Evolutionary conservation across 2,888 invertebrate genomes (phyloP), one percentile per base, ranked within the genome.

Genomic region (Ferrisia virgata): DNA sequence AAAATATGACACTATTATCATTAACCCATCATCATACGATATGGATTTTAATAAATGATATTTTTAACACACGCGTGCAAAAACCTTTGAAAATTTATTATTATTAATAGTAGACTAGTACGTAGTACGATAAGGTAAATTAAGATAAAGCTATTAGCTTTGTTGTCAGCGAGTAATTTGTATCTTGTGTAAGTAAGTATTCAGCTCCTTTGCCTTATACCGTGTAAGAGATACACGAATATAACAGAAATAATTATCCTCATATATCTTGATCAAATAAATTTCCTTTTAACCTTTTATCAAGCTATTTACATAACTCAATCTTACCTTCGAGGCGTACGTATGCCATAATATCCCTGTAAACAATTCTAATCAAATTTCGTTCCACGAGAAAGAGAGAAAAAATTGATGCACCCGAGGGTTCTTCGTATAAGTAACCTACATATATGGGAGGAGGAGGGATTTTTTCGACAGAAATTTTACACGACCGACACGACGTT

Each of bases 121-220:
- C 31, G 47, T 25, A n/a, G 22, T 28, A 58, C 81, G 36, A 64
- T 82, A 36, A 31, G 36, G 58, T 58, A 82, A 82, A 82, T 82
- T 53, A 82, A 82, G 82, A 82, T 82, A 82, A 82, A 82, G 82
- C 82, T 82, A 82, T 82, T 82, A 82, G 58, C 64, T 36, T 82
- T 58, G 82, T 82, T 82, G 36, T 58, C 36, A 58, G 82, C 36
- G 64, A 58, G 64, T 33, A 58, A 82, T 82, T 82, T 82, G 64
- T 82, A 64, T 53, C 82, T 58, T 33, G 9, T 22, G 82, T 2
- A 25, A 13, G 64, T 64, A 53, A 13, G 64, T 64, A 53, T 80
- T 47, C 47, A n/a, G 40, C 47, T 69, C 18, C 1, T 64, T 58
- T 25, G 36, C 18, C 31, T 64, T 6, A 8, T 36, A 22, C 81